Conservation (phyloP, 2,888 invertebrate genomes). For the Carterocephalus palaemon region DNA sequence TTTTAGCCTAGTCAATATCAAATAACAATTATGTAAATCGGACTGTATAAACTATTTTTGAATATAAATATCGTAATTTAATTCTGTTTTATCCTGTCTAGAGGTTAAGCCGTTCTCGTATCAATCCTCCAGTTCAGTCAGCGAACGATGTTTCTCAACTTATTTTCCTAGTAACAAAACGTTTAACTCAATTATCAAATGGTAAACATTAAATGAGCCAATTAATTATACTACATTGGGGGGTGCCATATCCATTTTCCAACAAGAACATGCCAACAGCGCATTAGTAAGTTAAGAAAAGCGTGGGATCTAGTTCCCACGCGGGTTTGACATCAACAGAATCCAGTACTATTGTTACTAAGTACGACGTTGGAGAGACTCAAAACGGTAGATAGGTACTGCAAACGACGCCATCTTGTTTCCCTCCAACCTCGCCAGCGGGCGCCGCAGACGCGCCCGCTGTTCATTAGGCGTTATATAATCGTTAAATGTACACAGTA, state of each 20-base stretch:
- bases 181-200: constrained; percentile 52
- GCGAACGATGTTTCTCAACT: constrained; percentile 40
- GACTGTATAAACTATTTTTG: constrained; percentile 35
- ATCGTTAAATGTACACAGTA: constrained; percentile 68
- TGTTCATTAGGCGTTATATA: constrained; percentile 64
- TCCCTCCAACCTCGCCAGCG: constrained; percentile 32
- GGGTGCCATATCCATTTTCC: constrained; percentile 59
- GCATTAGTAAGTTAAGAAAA: constrained; percentile 45
- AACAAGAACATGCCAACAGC: constrained; percentile 58
- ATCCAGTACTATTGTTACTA: constrained; percentile 75
- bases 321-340: constrained; percentile 50
- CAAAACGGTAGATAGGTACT: constrained; percentile 23
- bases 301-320: constrained; percentile 39
- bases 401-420: constrained; percentile 26
- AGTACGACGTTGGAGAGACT: constrained; percentile 43
- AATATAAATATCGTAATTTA: constrained; percentile 22
- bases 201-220: constrained; percentile 53
- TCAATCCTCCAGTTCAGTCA: constrained; percentile 10
- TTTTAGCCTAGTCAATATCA: constrained; percentile 21
- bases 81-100: constrained; percentile 21
- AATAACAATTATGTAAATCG: constrained; percentile 26
- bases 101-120: constrained; percentile 9
- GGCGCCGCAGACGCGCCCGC: constrained; percentile 39
- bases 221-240: constrained; percentile 59
- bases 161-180: constrained; percentile 59